phyloP scores from a whole-genome alignment of 2,113 vertebrate genomes.

The Rhinolophus sinicus region DNA sequence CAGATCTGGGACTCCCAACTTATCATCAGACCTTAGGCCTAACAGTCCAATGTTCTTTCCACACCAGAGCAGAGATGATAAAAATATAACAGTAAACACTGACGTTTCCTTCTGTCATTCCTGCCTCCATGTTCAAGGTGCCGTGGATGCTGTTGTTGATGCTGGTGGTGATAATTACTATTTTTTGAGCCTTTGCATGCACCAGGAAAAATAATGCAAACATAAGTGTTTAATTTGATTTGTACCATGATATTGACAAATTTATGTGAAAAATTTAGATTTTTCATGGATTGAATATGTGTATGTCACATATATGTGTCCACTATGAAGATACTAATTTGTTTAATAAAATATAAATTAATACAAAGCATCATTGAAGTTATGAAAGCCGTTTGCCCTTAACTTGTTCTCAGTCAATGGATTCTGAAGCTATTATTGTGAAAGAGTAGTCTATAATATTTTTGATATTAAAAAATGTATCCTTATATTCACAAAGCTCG shows the following conservation, averaged over 20 bases:
- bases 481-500: background rate
- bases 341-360: constrained; percentile 16
- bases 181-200: background rate
- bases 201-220: background rate
- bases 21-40: background rate
- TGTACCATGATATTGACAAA: background rate
- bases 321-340: background rate
- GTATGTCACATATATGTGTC: background rate
- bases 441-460: background rate
- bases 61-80: background rate
- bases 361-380: background rate
- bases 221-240: background rate
- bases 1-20: background rate
- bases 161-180: background rate
- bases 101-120: background rate
- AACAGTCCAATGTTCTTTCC: background rate
- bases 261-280: background rate
- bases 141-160: background rate
- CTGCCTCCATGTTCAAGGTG: background rate
- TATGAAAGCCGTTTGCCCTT: background rate
- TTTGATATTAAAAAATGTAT: background rate
- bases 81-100: background rate
- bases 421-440: constrained; percentile 6
- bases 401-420: background rate
- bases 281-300: background rate